These are phyloP conservation scores for Kryptolebias ocellatus DNA, from an alignment of 2,797 vertebrate species.

Conservation along the genomic window DNA sequence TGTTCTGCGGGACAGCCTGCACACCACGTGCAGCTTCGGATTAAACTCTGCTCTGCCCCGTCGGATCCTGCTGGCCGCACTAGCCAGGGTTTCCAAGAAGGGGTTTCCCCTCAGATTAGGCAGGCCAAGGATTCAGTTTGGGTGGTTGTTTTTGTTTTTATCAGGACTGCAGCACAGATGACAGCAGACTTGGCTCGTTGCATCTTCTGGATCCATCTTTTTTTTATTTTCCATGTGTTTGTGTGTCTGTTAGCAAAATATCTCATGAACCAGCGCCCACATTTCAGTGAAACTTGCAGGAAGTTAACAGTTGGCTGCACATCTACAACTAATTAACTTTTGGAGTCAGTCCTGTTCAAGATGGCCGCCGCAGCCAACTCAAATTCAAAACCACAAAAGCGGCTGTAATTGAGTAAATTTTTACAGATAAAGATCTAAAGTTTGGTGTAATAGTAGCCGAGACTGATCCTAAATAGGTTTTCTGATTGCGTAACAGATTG, in stretches of 20 bases:
- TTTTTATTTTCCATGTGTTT: not conserved
- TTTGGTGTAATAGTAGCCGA: too few species aligned
- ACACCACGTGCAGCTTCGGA: constrained; percentile 56
- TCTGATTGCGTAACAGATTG: too few species aligned
- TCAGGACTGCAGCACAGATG: not conserved
- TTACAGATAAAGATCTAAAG: too few species aligned
- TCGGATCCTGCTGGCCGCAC: constrained; percentile 65
- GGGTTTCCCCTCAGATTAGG: constrained; percentile 38
- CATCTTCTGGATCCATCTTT: not conserved
- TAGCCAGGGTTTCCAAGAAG: constrained; percentile 54
- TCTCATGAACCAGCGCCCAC: too few species aligned
- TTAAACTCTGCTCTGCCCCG: constrained; percentile 74
- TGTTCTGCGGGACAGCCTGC: constrained; percentile 59
- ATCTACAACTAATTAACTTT: too few species aligned
- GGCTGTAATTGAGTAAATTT: too few species aligned
- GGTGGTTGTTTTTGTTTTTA: not conserved
- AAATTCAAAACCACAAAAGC: too few species aligned
- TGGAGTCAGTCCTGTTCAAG: too few species aligned
- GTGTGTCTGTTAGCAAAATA: not conserved
- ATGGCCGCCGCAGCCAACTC: too few species aligned
- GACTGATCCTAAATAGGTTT: too few species aligned
- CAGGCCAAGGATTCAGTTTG: not conserved
- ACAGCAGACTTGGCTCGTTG: not conserved
- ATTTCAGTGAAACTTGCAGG: too few species aligned
- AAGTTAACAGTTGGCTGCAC: too few species aligned